Conservation (phyloP, 2,888 invertebrate genomes). For the Eupelmus urozonus region DNA sequence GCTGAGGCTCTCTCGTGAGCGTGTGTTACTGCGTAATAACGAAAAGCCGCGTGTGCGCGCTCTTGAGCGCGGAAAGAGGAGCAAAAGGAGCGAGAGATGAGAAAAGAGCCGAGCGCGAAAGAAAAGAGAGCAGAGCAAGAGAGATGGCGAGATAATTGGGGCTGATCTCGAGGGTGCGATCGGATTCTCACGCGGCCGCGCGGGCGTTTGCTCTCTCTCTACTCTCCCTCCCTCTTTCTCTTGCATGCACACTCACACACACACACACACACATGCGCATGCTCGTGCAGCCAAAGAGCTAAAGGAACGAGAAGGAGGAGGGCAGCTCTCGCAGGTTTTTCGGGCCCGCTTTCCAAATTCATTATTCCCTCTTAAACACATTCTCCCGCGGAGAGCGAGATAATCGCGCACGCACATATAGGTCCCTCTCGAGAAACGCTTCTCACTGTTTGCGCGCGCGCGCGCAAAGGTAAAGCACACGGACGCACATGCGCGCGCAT, state of each 20-base stretch:
- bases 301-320: background rate
- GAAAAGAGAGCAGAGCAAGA: constrained; percentile 38
- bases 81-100: constrained; percentile 21
- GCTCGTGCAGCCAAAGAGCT: too few species aligned
- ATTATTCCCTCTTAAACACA: constrained; percentile 56
- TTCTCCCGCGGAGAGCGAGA: constrained; percentile 46
- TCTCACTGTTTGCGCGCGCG: background rate
- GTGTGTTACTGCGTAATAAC: constrained; percentile 44
- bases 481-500: background rate
- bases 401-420: constrained; percentile 37
- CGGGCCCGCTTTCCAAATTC: constrained; percentile 56
- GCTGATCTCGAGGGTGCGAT: constrained; percentile 60
- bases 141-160: constrained; percentile 59
- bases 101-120: constrained; percentile 6
- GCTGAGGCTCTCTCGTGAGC: background rate
- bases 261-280: too few species aligned
- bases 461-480: constrained; percentile 11
- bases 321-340: background rate
- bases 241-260: background rate
- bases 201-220: constrained; percentile 21
- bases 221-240: background rate
- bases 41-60: constrained; percentile 34
- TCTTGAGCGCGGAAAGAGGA: constrained; percentile 15
- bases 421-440: too few species aligned
- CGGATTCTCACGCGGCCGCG: constrained; percentile 59